A percentile compares a stretch with the other conserved stretches of the same genome.
phyloP scores from a whole-genome alignment of 2,113 vertebrate genomes.

The Apodemus sylvaticus region DNA sequence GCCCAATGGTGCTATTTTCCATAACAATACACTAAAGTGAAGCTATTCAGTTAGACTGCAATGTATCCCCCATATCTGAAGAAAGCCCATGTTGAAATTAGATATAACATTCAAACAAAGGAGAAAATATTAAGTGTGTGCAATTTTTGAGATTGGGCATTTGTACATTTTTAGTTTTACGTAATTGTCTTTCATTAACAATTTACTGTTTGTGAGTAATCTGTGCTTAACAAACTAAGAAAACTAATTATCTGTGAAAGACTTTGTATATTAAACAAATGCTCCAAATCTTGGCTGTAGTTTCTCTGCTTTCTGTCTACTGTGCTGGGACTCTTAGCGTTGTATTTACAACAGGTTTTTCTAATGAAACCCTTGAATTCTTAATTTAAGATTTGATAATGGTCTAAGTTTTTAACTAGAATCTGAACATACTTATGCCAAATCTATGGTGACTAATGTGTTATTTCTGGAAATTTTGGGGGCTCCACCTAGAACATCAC shows the following conservation, averaged over 20 bases:
- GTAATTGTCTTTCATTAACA: constrained; percentile 85
- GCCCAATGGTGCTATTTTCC: constrained; percentile 84
- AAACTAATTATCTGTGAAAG: constrained; percentile 85
- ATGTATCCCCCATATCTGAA: constrained; percentile 67
- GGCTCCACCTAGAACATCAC: background rate
- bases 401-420: background rate
- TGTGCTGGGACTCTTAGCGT: background rate
- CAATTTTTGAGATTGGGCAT: constrained; percentile 79
- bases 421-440: background rate
- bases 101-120: constrained; percentile 68
- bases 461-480: too few relatives aligned
- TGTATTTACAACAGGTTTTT: background rate
- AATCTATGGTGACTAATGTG: background rate
- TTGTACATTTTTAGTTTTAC: constrained; percentile 84
- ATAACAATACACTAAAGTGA: constrained; percentile 68
- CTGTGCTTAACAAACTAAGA: constrained; percentile 82
- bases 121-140: constrained; percentile 81
- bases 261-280: constrained; percentile 89
- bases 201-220: constrained; percentile 84
- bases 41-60: constrained; percentile 73
- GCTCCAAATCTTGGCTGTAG: constrained; percentile 67
- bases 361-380: background rate
- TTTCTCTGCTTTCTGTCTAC: constrained; percentile 55
- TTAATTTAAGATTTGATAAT: background rate
- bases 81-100: constrained; percentile 72